A percentile compares a stretch with the other conserved stretches of the same genome.
Conservation (phyloP, 92 coral and sea anemone species). For the Desmophyllum pertusum region DNA sequence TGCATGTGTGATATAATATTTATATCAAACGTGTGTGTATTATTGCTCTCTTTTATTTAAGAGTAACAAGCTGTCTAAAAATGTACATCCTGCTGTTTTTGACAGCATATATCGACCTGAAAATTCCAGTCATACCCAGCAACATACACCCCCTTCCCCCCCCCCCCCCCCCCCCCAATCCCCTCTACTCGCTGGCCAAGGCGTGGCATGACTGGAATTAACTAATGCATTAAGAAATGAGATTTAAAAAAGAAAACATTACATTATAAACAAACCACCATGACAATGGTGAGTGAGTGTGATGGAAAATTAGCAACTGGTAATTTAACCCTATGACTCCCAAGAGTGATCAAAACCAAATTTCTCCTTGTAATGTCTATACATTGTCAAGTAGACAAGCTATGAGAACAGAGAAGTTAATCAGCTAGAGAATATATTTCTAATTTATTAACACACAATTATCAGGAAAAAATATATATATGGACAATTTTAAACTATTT, state of each 20-base stretch:
- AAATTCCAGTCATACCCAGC: too few relatives aligned
- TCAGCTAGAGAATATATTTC: background rate
- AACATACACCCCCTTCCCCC: too few relatives aligned
- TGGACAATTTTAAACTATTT: background rate
- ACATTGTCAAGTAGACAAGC: background rate
- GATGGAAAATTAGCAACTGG: background rate
- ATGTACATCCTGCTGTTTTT: background rate
- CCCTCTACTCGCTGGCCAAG: background rate
- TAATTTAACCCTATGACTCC: background rate
- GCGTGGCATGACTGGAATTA: too few relatives aligned
- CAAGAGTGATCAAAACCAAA: background rate
- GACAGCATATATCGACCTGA: background rate
- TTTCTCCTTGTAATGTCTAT: background rate
- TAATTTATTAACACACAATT: background rate
- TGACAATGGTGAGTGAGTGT: background rate
- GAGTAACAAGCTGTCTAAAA: slow-evolving; percentile 1
- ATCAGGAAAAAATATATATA: background rate
- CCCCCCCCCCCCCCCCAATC: too few relatives aligned
- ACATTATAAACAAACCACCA: too few relatives aligned
- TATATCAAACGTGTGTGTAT: slow-evolving; percentile 30
- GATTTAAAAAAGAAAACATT: background rate
- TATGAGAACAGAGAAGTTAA: background rate
- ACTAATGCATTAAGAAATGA: too few relatives aligned
- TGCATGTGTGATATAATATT: slow-evolving; percentile 40
- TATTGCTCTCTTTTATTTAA: slow-evolving; percentile 27